phyloP scores from a whole-genome alignment of 2,113 vertebrate genomes.

The Poeciliopsis prolifica region DNA sequence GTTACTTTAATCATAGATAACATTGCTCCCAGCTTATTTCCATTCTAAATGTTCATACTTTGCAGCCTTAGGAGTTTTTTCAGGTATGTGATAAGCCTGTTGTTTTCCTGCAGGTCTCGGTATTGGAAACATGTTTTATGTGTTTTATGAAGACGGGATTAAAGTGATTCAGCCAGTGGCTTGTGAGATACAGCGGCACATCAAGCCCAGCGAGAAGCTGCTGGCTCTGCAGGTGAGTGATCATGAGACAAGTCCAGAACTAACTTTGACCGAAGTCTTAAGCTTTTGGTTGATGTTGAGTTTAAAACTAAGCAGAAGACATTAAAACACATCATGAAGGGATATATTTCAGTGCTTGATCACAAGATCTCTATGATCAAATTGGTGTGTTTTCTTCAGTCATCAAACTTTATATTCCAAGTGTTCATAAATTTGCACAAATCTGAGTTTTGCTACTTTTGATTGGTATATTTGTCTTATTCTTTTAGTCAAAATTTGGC shows the following conservation, averaged over 20 bases:
- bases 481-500: background rate
- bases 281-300: background rate
- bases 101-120: constrained; percentile 86
- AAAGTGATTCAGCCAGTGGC: constrained; percentile 98
- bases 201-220: constrained; percentile 96
- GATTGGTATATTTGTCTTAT: background rate
- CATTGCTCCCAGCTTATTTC: constrained; percentile 42
- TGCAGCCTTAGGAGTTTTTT: constrained; percentile 22
- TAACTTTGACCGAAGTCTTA: background rate
- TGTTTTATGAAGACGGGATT: constrained; percentile 98
- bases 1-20: constrained; percentile 53
- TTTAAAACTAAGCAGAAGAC: background rate
- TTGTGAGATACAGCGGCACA: constrained; percentile 98
- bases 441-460: background rate
- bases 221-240: constrained; percentile 91
- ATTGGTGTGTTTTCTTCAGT: background rate
- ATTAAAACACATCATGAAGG: background rate
- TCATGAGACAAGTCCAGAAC: background rate
- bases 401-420: background rate
- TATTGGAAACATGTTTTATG: constrained; percentile 98
- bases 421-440: background rate
- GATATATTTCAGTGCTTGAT: background rate
- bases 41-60: constrained; percentile 18
- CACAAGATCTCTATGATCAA: background rate
- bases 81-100: constrained; percentile 51